Conservation (phyloP, 2,888 invertebrate genomes). For the Sphinx pinastri region DNA sequence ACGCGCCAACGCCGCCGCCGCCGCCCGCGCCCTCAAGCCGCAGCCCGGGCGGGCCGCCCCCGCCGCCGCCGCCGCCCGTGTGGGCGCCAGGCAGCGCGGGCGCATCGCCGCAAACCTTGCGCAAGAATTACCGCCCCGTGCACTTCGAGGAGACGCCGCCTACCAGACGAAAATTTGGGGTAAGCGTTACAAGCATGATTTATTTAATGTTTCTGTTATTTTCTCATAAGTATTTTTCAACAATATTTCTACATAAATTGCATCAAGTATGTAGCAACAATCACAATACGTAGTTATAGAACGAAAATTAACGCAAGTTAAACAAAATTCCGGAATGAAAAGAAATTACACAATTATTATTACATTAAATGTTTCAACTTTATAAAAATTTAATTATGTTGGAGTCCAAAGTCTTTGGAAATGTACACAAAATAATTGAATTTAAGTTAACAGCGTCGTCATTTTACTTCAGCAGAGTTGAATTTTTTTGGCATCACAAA, state of each 20-base stretch:
- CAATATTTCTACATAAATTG: background rate
- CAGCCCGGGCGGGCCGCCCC: conserved; percentile 79
- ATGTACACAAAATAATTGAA: conserved; percentile 45
- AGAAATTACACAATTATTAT: background rate
- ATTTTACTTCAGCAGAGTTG: conserved; percentile 42
- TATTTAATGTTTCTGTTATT: too few species aligned
- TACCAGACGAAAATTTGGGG: conserved; percentile 70
- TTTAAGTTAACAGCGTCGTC: conserved; percentile 40
- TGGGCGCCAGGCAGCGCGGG: conserved; percentile 91
- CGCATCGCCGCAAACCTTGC: conserved; percentile 88
- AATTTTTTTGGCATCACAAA: conserved; percentile 39
- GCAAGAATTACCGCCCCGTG: conserved; percentile 92
- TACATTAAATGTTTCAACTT: conserved; percentile 36
- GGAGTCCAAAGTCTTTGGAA: conserved; percentile 35
- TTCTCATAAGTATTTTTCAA: too few species aligned
- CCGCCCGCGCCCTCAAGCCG: conserved; percentile 50
- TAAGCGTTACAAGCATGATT: conserved; percentile 38
- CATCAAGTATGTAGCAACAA: background rate
- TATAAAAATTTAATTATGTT: conserved; percentile 32
- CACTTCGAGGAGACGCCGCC: conserved; percentile 81
- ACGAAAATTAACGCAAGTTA: background rate
- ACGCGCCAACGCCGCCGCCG: conserved; percentile 67
- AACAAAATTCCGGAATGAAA: background rate
- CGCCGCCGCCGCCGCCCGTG: conserved; percentile 87
- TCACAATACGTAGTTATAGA: background rate